These are phyloP conservation scores for Hecatera dysodea DNA, from an alignment of 2,888 invertebrate genomes.

Conservation along the genomic window DNA sequence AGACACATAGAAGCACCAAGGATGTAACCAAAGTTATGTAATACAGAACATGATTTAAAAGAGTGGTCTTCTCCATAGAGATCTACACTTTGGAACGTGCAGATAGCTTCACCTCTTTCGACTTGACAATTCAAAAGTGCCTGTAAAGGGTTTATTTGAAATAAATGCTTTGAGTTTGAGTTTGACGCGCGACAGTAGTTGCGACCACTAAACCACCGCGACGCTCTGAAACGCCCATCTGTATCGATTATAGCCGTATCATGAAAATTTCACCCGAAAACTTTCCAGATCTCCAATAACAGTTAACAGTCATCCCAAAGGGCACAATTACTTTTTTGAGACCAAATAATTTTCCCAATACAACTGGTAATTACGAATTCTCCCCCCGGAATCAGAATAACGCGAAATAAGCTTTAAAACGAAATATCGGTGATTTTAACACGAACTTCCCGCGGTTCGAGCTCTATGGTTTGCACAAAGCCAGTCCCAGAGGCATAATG, in stretches of 20 bases:
- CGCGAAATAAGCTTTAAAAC: conserved; percentile 55
- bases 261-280: background rate
- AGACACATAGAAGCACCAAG: too few relatives aligned
- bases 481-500: conserved; percentile 64
- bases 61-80: too few relatives aligned
- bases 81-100: too few relatives aligned
- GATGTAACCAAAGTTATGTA: too few relatives aligned
- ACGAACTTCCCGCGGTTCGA: conserved; percentile 43
- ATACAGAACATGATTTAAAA: too few relatives aligned
- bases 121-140: too few relatives aligned
- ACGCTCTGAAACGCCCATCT: too few relatives aligned
- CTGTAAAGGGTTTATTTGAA: too few relatives aligned
- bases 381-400: conserved; percentile 43
- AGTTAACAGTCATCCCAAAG: conserved; percentile 13
- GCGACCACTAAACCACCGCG: background rate
- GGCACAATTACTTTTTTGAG: conserved; percentile 43
- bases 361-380: conserved; percentile 48
- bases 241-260: background rate
- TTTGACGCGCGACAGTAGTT: background rate
- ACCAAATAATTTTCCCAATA: conserved; percentile 48
- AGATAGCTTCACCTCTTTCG: too few relatives aligned
- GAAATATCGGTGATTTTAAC: conserved; percentile 53
- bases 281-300: conserved; percentile 9
- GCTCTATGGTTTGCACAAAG: conserved; percentile 51
- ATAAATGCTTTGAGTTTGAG: too few relatives aligned